phyloP scores from a whole-genome alignment of 2,797 vertebrate species.

The Florisuga fusca region DNA sequence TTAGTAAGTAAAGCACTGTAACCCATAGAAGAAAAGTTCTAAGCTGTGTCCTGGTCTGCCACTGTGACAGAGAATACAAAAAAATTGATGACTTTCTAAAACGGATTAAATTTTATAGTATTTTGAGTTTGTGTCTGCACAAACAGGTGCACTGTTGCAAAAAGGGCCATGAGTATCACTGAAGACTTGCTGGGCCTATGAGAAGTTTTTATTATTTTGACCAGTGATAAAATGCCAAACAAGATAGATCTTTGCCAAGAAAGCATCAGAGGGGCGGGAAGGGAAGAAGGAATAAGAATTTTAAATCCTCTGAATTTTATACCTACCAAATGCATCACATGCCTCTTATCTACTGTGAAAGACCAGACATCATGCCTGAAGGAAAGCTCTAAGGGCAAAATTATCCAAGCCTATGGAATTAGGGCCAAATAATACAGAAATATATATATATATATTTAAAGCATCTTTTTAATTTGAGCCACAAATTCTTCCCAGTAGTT shows the following conservation, averaged over 20 bases:
- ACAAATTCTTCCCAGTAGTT: fast-evolving
- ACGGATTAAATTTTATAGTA: neutral
- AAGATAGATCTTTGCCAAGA: neutral
- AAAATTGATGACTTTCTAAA: neutral
- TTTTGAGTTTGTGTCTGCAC: neutral
- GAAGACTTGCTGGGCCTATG: neutral
- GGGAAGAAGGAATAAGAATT: neutral
- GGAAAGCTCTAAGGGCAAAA: conserved; percentile 9
- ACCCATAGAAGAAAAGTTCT: neutral
- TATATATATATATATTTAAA: neutral
- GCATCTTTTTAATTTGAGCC: neutral
- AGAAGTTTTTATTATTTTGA: conserved; percentile 21
- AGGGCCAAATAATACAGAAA: neutral
- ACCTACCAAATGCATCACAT: neutral
- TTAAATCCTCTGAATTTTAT: neutral
- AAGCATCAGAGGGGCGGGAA: neutral
- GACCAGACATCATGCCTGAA: neutral
- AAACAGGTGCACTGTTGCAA: neutral
- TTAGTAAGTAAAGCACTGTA: neutral
- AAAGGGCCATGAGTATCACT: neutral
- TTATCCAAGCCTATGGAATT: neutral
- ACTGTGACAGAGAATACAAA: neutral
- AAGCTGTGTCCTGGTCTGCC: neutral
- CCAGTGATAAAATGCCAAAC: neutral
- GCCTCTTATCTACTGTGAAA: neutral